Evolutionary conservation across 1,140 invertebrate species (phyloP), one percentile per base, ranked within the genome.

Genomic region (Panagrolaimus sp.): DNA sequence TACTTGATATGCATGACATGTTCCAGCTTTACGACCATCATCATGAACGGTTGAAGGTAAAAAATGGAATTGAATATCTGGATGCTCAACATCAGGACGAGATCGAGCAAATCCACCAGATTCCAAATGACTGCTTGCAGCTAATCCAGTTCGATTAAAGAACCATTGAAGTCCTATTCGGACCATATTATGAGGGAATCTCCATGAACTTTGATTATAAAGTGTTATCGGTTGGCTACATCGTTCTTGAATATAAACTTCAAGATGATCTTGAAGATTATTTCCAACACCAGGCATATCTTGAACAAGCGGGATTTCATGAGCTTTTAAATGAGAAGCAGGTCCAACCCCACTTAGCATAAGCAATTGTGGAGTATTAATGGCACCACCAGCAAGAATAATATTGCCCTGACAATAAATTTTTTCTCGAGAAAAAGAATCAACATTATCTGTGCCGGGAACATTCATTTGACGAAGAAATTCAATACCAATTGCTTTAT

Each of bases 331-430:
- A 81, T 92, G 89, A 47, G 88, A 83, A 26, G 82, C 87, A 0
- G 91, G 91, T 0, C 92, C 92, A 52, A 94, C 87, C 0, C 92
- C 92, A 0, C 91, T 93, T 0, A 94, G 78, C 91, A 94, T 92
- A 63, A 94, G 82, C 43, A 94, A 81, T 73, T 87, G 86, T 10
- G 86, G 86, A 26, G 85, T 83, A 71, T 87, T 87, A 46, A 87
- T 86, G 0, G 86, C 81, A 21, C 86, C 86, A 52, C 84, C 85
- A 77, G 83, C 77, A 1, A 87, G 76, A 72, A 87, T 87, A 1
- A 87, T 83, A 48, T 84, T 83, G 52, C 72, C 78, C 55, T 71
- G 72, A 70, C 75, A 80, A 47, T 78, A 76, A n/a, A 80, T 64
- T 28, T 75, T 78, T 46, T 82, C 78, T 15, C 79, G 47, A 24